Percentiles rank a stretch among this genome's conserved stretches.
Evolutionary conservation across 2,113 vertebrate species (phyloP).

Genomic region (Sardina pilchardus): DNA sequence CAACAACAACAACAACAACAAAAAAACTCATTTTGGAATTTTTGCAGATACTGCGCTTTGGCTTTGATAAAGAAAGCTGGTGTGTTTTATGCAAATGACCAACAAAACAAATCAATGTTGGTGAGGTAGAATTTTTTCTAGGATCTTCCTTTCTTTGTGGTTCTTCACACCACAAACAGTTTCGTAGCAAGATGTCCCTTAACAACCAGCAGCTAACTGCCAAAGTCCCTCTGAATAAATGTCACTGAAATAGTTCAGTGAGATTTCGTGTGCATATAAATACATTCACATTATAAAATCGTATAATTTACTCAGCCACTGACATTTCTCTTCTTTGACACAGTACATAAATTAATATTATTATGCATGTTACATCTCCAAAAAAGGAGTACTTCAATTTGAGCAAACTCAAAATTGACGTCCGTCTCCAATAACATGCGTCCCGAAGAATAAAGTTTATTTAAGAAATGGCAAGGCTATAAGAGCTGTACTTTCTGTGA

Average conservation of each 20-base stretch:
- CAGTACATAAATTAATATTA: slow-evolving; percentile 44
- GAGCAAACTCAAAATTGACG: slow-evolving; percentile 29
- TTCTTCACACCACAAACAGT: slow-evolving; percentile 12
- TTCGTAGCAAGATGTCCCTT: background rate
- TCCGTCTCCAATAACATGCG: background rate
- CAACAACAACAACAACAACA: too few relatives aligned
- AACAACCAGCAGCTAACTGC: background rate
- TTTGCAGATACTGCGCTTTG: too few relatives aligned
- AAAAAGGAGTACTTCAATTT: slow-evolving; percentile 52
- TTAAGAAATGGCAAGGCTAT: slow-evolving; percentile 61
- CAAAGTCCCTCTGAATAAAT: background rate
- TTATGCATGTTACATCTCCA: slow-evolving; percentile 42
- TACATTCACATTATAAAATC: slow-evolving; percentile 11
- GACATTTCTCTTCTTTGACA: slow-evolving; percentile 29
- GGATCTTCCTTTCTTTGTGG: background rate
- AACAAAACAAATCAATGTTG: slow-evolving; percentile 2
- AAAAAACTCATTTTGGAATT: too few relatives aligned
- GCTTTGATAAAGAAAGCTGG: background rate
- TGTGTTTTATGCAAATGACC: background rate
- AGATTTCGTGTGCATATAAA: slow-evolving; percentile 28
- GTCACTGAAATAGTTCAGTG: slow-evolving; percentile 10
- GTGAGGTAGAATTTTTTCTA: slow-evolving; percentile 63
- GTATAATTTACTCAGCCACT: slow-evolving; percentile 48
- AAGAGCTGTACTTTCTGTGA: slow-evolving; percentile 80
- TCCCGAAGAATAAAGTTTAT: background rate